Evolutionary conservation across 2,888 invertebrate genomes (phyloP).

Genomic region (Xestia rhomboidea): DNA sequence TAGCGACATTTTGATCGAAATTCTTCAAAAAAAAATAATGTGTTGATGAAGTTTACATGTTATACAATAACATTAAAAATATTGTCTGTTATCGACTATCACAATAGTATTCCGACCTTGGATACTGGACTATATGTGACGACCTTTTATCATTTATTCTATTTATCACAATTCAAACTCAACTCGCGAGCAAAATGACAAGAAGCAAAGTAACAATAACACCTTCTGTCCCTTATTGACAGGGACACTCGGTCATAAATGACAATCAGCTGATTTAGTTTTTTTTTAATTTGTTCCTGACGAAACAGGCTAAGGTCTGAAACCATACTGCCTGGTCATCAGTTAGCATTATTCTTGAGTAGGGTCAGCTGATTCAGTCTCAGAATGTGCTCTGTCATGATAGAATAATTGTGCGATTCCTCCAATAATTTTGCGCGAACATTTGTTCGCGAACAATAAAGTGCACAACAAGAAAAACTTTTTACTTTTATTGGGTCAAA

Average conservation of each 20-base stretch:
- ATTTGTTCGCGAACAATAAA: no score
- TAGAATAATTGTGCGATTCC: no score
- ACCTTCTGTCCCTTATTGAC: constrained; percentile 6
- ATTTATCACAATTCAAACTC: constrained; percentile 40
- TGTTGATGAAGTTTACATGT: constrained; percentile 36
- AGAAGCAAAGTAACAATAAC: not conserved
- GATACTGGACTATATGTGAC: constrained; percentile 25
- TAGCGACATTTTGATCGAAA: constrained; percentile 69
- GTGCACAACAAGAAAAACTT: no score
- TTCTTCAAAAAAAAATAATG: constrained; percentile 41
- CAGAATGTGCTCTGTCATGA: no score
- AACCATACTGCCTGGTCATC: no score
- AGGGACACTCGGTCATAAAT: constrained; percentile 35
- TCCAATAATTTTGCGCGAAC: no score
- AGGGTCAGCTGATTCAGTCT: no score
- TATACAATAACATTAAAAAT: constrained; percentile 29
- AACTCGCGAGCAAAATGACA: constrained; percentile 1
- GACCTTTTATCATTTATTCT: constrained; percentile 47
- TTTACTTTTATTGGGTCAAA: no score
- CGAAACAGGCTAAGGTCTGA: no score
- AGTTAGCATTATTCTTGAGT: no score
- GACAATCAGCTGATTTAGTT: constrained; percentile 34
- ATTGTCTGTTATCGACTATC: constrained; percentile 25
- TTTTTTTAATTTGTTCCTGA: no score
- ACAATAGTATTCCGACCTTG: constrained; percentile 49